Conservation (phyloP, 2,888 invertebrate species). For the Calliopum simillimum region DNA sequence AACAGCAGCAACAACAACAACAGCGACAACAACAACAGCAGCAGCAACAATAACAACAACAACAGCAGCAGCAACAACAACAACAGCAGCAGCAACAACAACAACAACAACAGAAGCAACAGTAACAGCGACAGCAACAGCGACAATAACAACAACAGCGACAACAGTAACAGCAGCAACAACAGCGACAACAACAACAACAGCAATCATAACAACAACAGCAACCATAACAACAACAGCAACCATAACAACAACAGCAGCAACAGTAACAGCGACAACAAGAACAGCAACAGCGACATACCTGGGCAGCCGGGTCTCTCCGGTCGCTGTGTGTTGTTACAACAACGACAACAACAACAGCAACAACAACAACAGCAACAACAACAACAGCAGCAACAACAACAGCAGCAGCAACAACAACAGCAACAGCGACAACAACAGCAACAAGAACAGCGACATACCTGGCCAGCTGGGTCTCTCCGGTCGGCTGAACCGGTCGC, state of each 20-base stretch:
- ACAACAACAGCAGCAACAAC: conserved; percentile 15
- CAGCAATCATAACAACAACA: no score
- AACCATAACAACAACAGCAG: no score
- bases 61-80: conserved; percentile 11
- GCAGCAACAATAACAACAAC: conserved; percentile 15
- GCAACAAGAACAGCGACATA: no score
- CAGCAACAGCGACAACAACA: conserved; percentile 8
- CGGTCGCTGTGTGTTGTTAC: no score
- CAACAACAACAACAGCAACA: conserved; percentile 11
- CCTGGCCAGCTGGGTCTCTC: no score
- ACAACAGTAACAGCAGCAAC: conserved; percentile 11
- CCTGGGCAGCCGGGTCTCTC: no score
- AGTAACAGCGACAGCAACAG: conserved; percentile 11
- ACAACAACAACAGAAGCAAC: conserved; percentile 9
- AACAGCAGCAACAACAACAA: conserved; percentile 11
- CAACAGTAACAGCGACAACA: no score
- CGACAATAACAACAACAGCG: neutral
- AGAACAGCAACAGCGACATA: no score
- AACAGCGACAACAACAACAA: conserved; percentile 1
- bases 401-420: conserved; percentile 14
- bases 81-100: neutral
- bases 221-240: no score
- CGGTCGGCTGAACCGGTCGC: no score
- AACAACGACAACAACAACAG: neutral
- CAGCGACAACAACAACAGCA: conserved; percentile 2